Conservation (phyloP, 2,113 vertebrate species). For the Tetrao urogallus region DNA sequence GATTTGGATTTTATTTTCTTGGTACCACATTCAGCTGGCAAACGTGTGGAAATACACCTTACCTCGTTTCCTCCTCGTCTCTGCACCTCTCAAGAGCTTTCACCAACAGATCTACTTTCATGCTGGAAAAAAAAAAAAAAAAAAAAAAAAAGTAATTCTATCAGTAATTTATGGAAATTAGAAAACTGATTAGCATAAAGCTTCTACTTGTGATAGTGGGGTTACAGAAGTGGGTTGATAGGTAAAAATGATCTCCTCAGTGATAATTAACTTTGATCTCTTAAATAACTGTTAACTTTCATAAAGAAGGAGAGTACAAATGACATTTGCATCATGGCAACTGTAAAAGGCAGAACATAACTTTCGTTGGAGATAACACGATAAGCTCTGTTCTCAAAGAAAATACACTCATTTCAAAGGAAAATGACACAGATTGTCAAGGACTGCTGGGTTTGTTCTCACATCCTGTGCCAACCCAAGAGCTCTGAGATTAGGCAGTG, state of each 20-base stretch:
- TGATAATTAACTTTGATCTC: conserved; percentile 79
- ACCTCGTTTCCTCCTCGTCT: conserved; percentile 46
- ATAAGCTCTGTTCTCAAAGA: conserved; percentile 61
- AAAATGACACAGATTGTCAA: conserved; percentile 59
- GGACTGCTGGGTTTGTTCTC: conserved; percentile 44
- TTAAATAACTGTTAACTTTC: conserved; percentile 76
- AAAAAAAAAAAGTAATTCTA: conserved; percentile 49
- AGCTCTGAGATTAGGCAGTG: conserved; percentile 15
- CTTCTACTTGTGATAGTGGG: conserved; percentile 75
- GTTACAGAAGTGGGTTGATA: conserved; percentile 77
- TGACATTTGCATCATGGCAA: conserved; percentile 68
- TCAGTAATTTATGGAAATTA: conserved; percentile 78
- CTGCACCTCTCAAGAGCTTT: conserved; percentile 65
- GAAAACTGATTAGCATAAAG: conserved; percentile 74
- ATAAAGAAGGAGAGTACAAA: conserved; percentile 63
- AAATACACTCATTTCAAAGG: conserved; percentile 60
- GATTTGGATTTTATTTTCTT: conserved; percentile 43
- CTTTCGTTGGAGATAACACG: conserved; percentile 59
- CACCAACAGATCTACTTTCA: conserved; percentile 70
- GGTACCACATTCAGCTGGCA: conserved; percentile 28
- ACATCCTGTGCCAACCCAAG: neutral
- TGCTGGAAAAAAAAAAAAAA: neutral
- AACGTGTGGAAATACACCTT: conserved; percentile 40
- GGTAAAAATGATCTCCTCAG: conserved; percentile 78
- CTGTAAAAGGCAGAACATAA: conserved; percentile 69